Conservation (phyloP, 2,888 invertebrate species). For the Pyrochroa serraticornis region DNA sequence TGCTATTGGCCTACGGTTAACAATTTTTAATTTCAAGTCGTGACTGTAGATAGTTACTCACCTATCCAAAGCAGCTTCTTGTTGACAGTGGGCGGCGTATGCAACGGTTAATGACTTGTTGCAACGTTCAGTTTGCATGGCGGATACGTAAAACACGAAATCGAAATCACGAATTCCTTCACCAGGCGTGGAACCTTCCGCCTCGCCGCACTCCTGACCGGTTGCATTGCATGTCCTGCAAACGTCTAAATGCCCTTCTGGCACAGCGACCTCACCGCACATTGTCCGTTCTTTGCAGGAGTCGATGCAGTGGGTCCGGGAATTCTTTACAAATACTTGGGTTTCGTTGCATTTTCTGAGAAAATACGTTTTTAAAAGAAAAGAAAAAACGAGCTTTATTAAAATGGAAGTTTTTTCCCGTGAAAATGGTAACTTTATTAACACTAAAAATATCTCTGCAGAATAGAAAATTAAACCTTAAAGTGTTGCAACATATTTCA, state of each 20-base stretch:
- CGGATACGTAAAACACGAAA: slow-evolving; percentile 96
- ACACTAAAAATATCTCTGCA: background rate
- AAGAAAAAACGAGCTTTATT: background rate
- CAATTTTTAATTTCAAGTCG: background rate
- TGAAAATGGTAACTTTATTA: background rate
- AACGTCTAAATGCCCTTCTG: slow-evolving; percentile 90
- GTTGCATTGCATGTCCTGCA: slow-evolving; percentile 89
- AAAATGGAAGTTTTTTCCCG: slow-evolving; percentile 5
- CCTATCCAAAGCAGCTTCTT: slow-evolving; percentile 87
- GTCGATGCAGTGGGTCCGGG: slow-evolving; percentile 86
- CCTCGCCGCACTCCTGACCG: slow-evolving; percentile 77
- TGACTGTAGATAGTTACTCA: slow-evolving; percentile 27
- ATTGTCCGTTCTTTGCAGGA: slow-evolving; percentile 82
- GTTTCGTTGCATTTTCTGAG: slow-evolving; percentile 86
- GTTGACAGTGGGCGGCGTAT: slow-evolving; percentile 98
- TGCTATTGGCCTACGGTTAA: slow-evolving; percentile 83
- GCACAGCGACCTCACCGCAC: slow-evolving; percentile 96
- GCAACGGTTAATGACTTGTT: slow-evolving; percentile 90
- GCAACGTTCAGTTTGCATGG: slow-evolving; percentile 92
- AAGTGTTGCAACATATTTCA: too few relatives aligned
- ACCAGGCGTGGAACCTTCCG: slow-evolving; percentile 63
- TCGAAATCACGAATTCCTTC: slow-evolving; percentile 82
- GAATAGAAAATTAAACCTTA: background rate
- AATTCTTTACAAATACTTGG: slow-evolving; percentile 84
- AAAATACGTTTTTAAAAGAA: slow-evolving; percentile 31